Evolutionary conservation across 1,140 invertebrate genomes (phyloP).

Genomic region (Bilobella aurantiaca): DNA sequence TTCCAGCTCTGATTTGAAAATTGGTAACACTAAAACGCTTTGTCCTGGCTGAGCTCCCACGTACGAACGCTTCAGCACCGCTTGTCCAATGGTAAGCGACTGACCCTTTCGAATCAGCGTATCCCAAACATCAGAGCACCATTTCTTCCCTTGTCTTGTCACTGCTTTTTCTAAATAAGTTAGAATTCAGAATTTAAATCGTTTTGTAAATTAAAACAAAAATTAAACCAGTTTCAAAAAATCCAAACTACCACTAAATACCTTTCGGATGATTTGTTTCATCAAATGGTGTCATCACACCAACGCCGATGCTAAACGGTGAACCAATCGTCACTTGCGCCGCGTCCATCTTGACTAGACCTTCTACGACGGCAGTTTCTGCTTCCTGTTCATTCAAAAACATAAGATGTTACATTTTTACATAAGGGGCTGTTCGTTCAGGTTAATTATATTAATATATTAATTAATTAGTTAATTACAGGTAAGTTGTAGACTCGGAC

Average conservation of each 20-base stretch:
- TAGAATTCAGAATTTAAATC: too few species aligned
- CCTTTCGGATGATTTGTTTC: conserved; percentile 27
- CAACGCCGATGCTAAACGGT: conserved; percentile 32
- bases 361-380: conserved; percentile 9
- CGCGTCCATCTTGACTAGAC: conserved; percentile 1
- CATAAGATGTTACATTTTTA: too few species aligned
- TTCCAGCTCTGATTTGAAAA: conserved; percentile 25
- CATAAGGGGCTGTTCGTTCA: too few species aligned
- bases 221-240: too few species aligned
- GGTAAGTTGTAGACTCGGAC: conserved; percentile 5
- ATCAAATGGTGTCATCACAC: conserved; percentile 33
- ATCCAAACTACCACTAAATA: too few species aligned
- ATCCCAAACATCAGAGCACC: conserved; percentile 34
- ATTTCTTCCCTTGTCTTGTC: conserved; percentile 24
- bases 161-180: conserved; percentile 28
- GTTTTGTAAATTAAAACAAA: too few species aligned
- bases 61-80: conserved; percentile 28
- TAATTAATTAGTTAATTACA: not conserved
- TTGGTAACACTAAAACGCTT: conserved; percentile 27
- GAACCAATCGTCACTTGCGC: conserved; percentile 18
- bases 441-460: too few species aligned
- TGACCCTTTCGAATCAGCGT: conserved; percentile 26
- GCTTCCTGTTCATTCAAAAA: not conserved
- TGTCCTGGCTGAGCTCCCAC: conserved; percentile 35
- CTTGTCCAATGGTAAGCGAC: conserved; percentile 25